Conservation (phyloP, 2,797 vertebrate species). For the Threskiornis aethiopicus region DNA sequence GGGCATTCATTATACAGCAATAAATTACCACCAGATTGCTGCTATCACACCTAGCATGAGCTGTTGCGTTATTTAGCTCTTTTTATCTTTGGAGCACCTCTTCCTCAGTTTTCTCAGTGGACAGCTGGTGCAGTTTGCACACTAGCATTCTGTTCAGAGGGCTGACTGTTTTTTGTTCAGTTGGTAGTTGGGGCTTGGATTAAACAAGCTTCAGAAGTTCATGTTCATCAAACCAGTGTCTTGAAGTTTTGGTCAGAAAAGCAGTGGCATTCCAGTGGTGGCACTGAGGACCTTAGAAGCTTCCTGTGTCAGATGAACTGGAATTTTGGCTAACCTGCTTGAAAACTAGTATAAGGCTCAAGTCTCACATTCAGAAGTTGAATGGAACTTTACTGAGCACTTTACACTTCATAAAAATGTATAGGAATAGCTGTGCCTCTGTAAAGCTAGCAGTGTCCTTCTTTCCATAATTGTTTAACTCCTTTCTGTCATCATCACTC, state of each 20-base stretch:
- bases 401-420: background rate
- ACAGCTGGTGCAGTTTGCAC: constrained; percentile 22
- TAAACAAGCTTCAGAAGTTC: background rate
- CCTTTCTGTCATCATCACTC: background rate
- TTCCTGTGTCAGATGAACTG: background rate
- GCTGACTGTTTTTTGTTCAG: background rate
- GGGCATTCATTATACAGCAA: constrained; percentile 30
- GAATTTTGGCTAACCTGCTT: background rate
- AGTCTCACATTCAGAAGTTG: background rate
- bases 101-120: background rate
- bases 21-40: constrained; percentile 47
- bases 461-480: background rate
- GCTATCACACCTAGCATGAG: constrained; percentile 38
- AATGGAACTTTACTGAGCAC: background rate
- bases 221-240: background rate
- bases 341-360: background rate
- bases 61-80: background rate
- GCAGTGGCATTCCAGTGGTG: accelerated
- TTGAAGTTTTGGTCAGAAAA: background rate
- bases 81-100: constrained; percentile 30
- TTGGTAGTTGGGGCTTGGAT: background rate
- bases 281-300: background rate
- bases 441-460: background rate
- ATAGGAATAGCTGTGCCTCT: background rate
- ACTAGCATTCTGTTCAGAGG: background rate